Base-by-base conservation (phyloP, 2,888 invertebrate genomes). In the Polymixis lichenea region DNA sequence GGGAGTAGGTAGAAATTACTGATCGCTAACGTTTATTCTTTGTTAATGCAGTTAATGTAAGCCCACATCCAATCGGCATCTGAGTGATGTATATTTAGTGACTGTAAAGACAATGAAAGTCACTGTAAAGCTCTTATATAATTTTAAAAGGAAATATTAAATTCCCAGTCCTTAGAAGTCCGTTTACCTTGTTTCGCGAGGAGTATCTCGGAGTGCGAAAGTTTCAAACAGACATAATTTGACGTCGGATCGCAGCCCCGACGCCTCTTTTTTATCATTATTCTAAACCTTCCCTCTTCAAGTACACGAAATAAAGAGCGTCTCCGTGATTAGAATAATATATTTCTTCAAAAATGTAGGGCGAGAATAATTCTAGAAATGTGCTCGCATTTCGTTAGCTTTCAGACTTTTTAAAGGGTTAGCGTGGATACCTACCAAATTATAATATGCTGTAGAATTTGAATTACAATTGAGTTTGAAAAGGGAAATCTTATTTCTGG, bases 241-340 rank as follows among this genome's bases (percentile, higher is more conserved):
- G 72, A 67, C 73, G 80, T 73, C 78, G 80, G 83, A 75, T 83
- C 85, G 80, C 69, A 78, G 74, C 78, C 73, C 79, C 75, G 71
- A 65, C 72, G 62, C 75, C 77, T 87, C 83, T 87, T 76, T 87
- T 88, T 88, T 85, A 85, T 82, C 86, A 87, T 88, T 83, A 87
- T 86, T 80, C 77, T 80, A 75, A 78, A 87, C 79, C 85, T 72
- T 71, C 70, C 73, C 67, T 77, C 88, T 74, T 73, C 83, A 85
- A 85, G 62, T 66, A 78, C 84, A 74, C 79, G 81, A 87, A 82
- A 85, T 87, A 87, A 88, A 87, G 83, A 77, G 81, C 64, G 67
- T 62, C 81, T 76, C 62, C 87, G 89, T 88, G 89, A 87, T 87
- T 87, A 85, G 89, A 87, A 87, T 88, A 87, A 84, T 84, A 83